A percentile compares a stretch with the other conserved stretches of the same genome.
Conservation (phyloP, 2,888 invertebrate species). For the Oxycera nigricornis region DNA sequence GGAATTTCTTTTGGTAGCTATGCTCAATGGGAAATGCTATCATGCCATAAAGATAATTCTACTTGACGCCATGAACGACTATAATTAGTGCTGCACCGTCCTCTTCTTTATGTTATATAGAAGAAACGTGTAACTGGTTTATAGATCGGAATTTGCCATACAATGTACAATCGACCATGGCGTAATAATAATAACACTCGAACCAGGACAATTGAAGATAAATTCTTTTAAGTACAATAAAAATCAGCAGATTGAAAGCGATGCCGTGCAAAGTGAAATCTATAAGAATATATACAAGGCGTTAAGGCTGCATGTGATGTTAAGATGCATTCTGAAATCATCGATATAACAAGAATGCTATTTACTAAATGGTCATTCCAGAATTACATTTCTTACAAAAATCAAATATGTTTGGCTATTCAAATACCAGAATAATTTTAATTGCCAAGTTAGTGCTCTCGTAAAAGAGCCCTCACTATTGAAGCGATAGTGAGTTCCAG, state of each 20-base stretch:
- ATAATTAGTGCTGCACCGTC: background rate
- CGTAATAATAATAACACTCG: slow-evolving; percentile 24
- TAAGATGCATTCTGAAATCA: too few relatives aligned
- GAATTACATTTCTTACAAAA: too few relatives aligned
- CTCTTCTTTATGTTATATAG: background rate
- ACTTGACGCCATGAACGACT: background rate
- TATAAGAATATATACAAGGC: too few relatives aligned
- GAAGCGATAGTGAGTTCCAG: background rate
- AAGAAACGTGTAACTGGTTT: background rate
- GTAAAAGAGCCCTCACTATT: too few relatives aligned
- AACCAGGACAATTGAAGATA: slow-evolving; percentile 3
- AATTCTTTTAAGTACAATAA: slow-evolving; percentile 4
- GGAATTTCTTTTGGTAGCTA: background rate
- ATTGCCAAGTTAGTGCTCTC: too few relatives aligned
- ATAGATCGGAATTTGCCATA: slow-evolving; percentile 3
- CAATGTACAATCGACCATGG: slow-evolving; percentile 19
- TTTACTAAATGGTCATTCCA: too few relatives aligned
- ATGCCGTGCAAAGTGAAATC: too few relatives aligned
- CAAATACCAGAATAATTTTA: too few relatives aligned
- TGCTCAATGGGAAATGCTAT: background rate
- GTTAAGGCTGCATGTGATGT: too few relatives aligned
- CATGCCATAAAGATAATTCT: background rate
- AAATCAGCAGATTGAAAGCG: too few relatives aligned
- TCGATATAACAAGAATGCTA: too few relatives aligned
- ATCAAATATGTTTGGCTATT: too few relatives aligned